These are phyloP conservation scores for Entomobrya multifasciata DNA, from an alignment of 2,888 invertebrate species.

Conservation along the genomic window DNA sequence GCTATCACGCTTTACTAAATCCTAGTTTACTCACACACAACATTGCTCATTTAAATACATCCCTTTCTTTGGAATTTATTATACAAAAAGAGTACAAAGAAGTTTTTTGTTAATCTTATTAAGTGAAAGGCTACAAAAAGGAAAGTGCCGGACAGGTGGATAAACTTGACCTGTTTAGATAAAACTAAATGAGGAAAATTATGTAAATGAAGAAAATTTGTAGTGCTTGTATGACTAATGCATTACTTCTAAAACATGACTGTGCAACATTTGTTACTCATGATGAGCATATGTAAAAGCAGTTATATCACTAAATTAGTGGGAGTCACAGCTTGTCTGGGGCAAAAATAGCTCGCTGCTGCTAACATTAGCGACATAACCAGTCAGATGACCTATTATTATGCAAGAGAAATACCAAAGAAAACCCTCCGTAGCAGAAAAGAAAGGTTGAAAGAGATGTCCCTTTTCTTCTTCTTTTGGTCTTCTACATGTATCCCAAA, in stretches of 20 bases:
- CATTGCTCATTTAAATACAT: no score
- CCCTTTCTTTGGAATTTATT: no score
- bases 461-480: background rate
- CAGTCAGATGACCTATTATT: slow-evolving; percentile 1
- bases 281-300: background rate
- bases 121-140: background rate
- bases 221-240: background rate
- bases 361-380: background rate
- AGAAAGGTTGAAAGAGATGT: background rate
- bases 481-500: background rate
- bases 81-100: background rate
- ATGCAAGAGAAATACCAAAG: background rate
- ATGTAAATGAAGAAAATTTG: background rate
- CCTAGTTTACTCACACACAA: no score
- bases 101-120: background rate
- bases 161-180: slow-evolving; percentile 4
- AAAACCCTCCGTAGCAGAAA: background rate
- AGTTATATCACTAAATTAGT: background rate
- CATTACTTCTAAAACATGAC: background rate
- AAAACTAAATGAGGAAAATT: background rate
- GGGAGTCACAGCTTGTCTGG: background rate
- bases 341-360: no score
- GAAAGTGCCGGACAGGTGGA: background rate
- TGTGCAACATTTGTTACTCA: background rate
- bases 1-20: no score